Conservation (phyloP, 2,888 invertebrate species). For the Aleiodes testaceus region DNA sequence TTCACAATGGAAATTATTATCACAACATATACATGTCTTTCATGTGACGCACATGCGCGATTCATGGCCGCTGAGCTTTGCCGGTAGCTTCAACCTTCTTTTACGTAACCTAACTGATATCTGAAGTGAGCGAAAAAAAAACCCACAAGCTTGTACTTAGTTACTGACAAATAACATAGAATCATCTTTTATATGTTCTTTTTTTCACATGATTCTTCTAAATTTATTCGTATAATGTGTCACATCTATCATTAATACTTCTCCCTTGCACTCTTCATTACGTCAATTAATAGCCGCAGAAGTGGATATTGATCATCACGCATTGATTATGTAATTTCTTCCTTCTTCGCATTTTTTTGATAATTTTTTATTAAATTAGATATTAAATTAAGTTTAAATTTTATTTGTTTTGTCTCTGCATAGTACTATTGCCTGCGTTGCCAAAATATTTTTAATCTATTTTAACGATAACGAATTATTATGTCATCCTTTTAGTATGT, state of each 20-base stretch:
- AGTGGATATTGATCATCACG: background rate
- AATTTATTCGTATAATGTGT: too few species aligned
- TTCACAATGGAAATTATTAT: background rate
- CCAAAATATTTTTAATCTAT: constrained; percentile 23
- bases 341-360: too few species aligned
- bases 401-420: background rate
- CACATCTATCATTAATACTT: too few species aligned
- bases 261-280: too few species aligned
- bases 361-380: too few species aligned
- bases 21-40: background rate
- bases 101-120: constrained; percentile 13
- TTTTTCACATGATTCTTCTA: background rate
- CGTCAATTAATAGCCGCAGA: background rate
- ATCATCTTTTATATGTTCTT: background rate
- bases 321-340: constrained; percentile 2
- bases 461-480: constrained; percentile 34
- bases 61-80: constrained; percentile 13
- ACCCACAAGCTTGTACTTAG: background rate
- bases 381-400: background rate
- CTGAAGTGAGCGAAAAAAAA: constrained; percentile 5
- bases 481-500: constrained; percentile 43
- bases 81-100: background rate
- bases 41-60: constrained; percentile 3
- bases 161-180: too few species aligned
- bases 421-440: background rate